Conservation (phyloP, 1,140 invertebrate genomes). For the Drosophila repleta region DNA sequence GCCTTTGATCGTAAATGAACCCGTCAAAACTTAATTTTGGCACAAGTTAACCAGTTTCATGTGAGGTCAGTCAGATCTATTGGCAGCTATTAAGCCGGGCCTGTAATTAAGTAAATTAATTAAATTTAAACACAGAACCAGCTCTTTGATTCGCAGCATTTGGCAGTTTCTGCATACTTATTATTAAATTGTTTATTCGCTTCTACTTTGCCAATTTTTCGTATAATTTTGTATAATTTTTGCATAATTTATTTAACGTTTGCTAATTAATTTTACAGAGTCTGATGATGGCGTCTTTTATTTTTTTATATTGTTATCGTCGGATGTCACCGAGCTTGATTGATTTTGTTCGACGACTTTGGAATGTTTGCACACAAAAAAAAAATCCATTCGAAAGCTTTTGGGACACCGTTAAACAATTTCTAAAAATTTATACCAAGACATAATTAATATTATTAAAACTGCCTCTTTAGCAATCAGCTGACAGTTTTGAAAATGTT, state of each 20-base stretch:
- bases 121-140: conserved; percentile 59
- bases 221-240: conserved; percentile 53
- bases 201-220: conserved; percentile 42
- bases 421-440: too few relatives aligned
- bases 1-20: not conserved
- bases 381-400: conserved; percentile 24
- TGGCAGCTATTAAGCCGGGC: conserved; percentile 18
- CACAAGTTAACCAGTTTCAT: conserved; percentile 69
- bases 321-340: conserved; percentile 57
- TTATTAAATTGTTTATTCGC: conserved; percentile 12
- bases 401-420: conserved; percentile 18
- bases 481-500: too few relatives aligned
- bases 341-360: conserved; percentile 44
- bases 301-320: conserved; percentile 50
- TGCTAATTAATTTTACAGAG: conserved; percentile 49
- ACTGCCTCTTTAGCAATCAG: too few relatives aligned
- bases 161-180: conserved; percentile 26
- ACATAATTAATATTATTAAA: too few relatives aligned
- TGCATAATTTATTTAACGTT: conserved; percentile 63
- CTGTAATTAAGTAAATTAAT: conserved; percentile 78
- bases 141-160: conserved; percentile 26
- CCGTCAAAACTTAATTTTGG: conserved; percentile 52
- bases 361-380: conserved; percentile 18
- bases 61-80: conserved; percentile 22
- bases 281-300: conserved; percentile 41